These are phyloP conservation scores for Cinclus cinclus DNA, from an alignment of 2,113 vertebrate species.

Conservation along the genomic window DNA sequence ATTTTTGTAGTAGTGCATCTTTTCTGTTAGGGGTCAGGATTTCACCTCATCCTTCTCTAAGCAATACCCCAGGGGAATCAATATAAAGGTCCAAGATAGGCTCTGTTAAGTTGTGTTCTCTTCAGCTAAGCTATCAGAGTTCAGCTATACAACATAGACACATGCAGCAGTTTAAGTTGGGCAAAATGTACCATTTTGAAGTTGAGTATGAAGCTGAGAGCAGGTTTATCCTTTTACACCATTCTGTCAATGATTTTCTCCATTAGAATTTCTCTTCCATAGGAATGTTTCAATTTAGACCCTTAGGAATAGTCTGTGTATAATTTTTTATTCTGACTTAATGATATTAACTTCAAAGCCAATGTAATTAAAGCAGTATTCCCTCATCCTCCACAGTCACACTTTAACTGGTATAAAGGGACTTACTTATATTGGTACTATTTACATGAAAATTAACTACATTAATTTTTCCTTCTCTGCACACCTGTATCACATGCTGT, in stretches of 20 bases:
- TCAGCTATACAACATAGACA: neutral
- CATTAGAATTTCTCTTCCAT: slow-evolving; percentile 19
- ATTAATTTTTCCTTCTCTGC: slow-evolving; percentile 29
- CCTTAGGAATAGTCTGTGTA: neutral
- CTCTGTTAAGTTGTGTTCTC: neutral
- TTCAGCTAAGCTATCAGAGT: neutral
- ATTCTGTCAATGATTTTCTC: neutral
- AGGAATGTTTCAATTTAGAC: slow-evolving; percentile 36
- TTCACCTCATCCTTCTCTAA: neutral
- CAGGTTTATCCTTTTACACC: neutral
- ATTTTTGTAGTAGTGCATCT: neutral
- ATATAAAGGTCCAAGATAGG: neutral
- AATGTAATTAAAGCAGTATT: slow-evolving; percentile 54
- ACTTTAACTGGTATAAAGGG: slow-evolving; percentile 47
- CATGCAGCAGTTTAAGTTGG: neutral
- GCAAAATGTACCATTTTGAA: neutral
- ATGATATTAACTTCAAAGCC: slow-evolving; percentile 50
- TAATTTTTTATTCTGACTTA: slow-evolving; percentile 59
- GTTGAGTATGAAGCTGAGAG: neutral
- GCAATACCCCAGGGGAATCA: neutral
- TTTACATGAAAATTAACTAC: slow-evolving; percentile 45
- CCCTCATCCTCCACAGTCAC: slow-evolving; percentile 36
- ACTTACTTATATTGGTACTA: slow-evolving; percentile 1
- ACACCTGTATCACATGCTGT: slow-evolving; percentile 24
- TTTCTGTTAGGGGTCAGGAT: neutral